Base-by-base conservation (phyloP, 1,140 invertebrate species). In the Ceratina calcarata region DNA sequence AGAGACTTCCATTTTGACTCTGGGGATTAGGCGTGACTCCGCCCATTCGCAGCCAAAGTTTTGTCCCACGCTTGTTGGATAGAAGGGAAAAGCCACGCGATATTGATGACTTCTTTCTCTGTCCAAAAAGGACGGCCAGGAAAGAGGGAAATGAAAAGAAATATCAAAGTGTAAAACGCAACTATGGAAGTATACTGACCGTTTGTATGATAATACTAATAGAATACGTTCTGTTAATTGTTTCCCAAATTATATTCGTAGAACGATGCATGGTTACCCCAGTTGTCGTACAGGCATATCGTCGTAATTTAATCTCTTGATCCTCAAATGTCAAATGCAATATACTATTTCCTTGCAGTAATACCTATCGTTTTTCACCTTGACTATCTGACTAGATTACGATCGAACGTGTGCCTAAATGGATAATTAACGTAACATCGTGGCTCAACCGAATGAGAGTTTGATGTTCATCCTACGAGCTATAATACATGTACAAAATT, bases 1-100 rank as follows among this genome's bases (percentile, higher is more conserved):
- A 61, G 92, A 93, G 92, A 93, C 92, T 92, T 92, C 92, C 92
- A 93, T 93, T 93, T 93, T 93, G 92, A 93, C 92, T 93, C 92
- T 90, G 83, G 91, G 92, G 92, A 93, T 93, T 93, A 93, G 91
- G 89, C 88, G 89, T 92, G 91, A 92, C 92, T 92, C 92, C 92
- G 92, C 92, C 92, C 88, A 89, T 87, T 81, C 87, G 86, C 73
- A 81, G 82, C 86, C 73, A 86, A 92, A 92, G 89, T 92, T 92
- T 92, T 91, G 91, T 90, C 91, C 86, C 82, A 65, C 61, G 65
- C 51, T 64, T 77, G 87, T 87, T 88, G 87, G 86, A 88, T 87
- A 89, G 84, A 90, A 89, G 89, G 89, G 87, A 91, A 92, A 86
- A 91, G 89, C 86, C 89, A 86, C 89, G 88, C 87, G 88, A 91